Evolutionary conservation across 2,113 vertebrate species (phyloP), one percentile per base, ranked within the genome.

Genomic region (Neomonachus schauinslandi): DNA sequence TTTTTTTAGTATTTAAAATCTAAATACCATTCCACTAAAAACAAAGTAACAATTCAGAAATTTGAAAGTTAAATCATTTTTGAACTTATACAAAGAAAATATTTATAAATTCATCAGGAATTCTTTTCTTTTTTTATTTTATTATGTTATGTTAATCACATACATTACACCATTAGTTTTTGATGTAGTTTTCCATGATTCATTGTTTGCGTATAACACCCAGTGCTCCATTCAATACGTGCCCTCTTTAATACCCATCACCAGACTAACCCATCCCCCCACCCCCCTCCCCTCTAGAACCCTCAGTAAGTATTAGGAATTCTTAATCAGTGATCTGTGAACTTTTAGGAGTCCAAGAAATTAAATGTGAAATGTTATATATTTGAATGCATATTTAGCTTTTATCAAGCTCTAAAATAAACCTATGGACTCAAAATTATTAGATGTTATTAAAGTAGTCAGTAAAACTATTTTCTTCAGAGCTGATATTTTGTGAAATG

Each of bases 401-500:
- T 83, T 89, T 24, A 71, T 86, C 5, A 72, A 14, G 19, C 0
- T 67, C 22, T 76, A n/a, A 96, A 87, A 82, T 42, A 95, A 93
- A 82, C 5, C 10, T 74, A 53, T 55, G 19, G 36, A 24, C 59
- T 83, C 18, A 91, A 76, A 90, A 82, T 76, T 76, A 28, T 90
- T 93, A 67, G 55, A 82, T 63, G 14, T 1, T 5, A 26, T 88
- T 94, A 33, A 79, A 67, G 26, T 67, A n/a, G 9, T 88, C 46
- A 74, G 59, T 91, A 85, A 72, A 95, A 36, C 36, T 53, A 86
- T 69, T 39, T 57, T 95, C 71, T 31, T 77, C 31, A 18, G 0
- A 95, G 53, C 95, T 93, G 76, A 5, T 81, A 42, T 96, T 98
- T 97, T 92, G 36, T 59, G 24, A 92, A 90, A 94, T 92, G 26